Percentiles rank a stretch among this genome's conserved stretches.
These are phyloP conservation scores for Ctenodactylus gundi DNA, from an alignment of 2,113 vertebrate genomes.

Conservation along the genomic window DNA sequence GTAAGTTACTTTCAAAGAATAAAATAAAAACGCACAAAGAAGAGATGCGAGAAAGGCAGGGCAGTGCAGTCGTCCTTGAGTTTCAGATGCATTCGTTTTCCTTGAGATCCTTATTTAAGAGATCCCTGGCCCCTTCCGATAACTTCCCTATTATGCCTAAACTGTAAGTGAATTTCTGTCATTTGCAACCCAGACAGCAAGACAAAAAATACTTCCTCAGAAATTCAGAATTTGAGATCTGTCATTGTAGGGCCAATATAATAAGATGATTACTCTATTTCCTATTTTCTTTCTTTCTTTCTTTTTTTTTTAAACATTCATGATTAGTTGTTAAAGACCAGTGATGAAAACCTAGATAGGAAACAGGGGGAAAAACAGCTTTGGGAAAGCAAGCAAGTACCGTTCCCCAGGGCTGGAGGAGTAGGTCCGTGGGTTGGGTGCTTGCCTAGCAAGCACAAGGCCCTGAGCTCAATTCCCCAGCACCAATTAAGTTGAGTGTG, in stretches of 20 bases:
- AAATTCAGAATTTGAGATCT: slow-evolving; percentile 16
- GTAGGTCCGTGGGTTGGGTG: too few relatives aligned
- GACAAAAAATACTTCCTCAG: not conserved
- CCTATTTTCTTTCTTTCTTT: slow-evolving; percentile 19
- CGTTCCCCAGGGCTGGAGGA: too few relatives aligned
- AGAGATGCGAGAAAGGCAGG: not conserved
- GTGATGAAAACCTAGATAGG: slow-evolving; percentile 67
- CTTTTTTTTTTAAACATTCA: slow-evolving; percentile 35
- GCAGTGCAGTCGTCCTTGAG: not conserved
- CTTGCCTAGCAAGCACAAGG: too few relatives aligned
- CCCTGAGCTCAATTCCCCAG: too few relatives aligned
- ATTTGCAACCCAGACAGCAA: not conserved
- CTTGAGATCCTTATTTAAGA: not conserved
- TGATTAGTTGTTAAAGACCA: slow-evolving; percentile 52
- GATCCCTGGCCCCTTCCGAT: not conserved
- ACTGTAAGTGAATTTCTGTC: not conserved
- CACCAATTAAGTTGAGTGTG: too few relatives aligned
- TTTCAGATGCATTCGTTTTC: not conserved
- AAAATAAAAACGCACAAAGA: slow-evolving; percentile 24
- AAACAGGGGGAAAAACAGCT: slow-evolving; percentile 39
- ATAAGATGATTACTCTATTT: not conserved
- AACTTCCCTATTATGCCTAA: not conserved
- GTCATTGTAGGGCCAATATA: slow-evolving; percentile 34
- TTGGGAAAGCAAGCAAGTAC: slow-evolving; percentile 57
- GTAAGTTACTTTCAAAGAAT: slow-evolving; percentile 25